Evolutionary conservation across 2,113 vertebrate species (phyloP).

Genomic region (Vombatus ursinus): DNA sequence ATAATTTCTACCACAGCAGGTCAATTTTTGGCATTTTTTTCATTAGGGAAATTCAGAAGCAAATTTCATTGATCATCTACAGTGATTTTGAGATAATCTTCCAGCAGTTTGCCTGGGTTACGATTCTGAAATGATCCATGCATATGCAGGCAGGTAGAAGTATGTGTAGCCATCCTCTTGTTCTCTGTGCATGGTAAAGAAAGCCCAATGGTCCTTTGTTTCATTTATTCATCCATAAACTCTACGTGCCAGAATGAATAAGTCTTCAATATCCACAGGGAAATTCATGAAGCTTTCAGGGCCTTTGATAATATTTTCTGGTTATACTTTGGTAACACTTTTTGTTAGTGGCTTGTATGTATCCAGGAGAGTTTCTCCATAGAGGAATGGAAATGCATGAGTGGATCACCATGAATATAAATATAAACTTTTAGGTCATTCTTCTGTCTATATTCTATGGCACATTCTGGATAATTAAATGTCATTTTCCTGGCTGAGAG

Average conservation of each 20-base stretch:
- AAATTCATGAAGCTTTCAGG: fast-evolving
- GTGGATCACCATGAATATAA: background rate
- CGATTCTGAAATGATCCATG: background rate
- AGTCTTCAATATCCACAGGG: background rate
- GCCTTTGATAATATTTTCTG: background rate
- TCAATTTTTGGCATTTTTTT: background rate
- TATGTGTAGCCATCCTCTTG: background rate
- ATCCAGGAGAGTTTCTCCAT: background rate
- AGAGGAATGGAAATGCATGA: background rate
- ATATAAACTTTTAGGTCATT: fast-evolving
- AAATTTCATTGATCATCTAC: background rate
- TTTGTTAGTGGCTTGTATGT: background rate
- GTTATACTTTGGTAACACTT: fast-evolving
- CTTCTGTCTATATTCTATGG: background rate
- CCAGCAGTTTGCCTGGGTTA: background rate
- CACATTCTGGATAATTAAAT: background rate
- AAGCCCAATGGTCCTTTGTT: fast-evolving
- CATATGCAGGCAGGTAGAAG: background rate
- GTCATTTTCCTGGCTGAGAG: background rate
- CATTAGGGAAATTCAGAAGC: background rate
- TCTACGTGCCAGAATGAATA: fast-evolving
- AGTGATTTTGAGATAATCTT: background rate
- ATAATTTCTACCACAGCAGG: background rate
- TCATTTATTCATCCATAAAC: fast-evolving
- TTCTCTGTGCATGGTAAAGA: no score